A percentile compares a stretch with the other conserved stretches of the same genome.
Conservation (phyloP, 2,113 vertebrate genomes). For the Neomonachus schauinslandi region DNA sequence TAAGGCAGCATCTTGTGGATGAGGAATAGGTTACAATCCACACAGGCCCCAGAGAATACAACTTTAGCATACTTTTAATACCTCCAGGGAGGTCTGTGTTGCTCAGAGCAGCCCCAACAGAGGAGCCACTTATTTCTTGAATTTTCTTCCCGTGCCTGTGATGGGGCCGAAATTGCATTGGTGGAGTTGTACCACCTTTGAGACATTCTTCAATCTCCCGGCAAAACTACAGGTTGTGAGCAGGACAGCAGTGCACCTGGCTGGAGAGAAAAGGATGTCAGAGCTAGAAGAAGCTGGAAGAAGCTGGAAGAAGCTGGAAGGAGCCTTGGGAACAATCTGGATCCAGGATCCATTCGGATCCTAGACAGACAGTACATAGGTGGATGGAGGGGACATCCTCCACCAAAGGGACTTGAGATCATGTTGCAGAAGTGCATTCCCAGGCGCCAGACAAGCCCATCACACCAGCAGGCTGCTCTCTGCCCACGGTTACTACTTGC, state of each 20-base stretch:
- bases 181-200: background rate
- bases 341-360: background rate
- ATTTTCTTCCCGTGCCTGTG: background rate
- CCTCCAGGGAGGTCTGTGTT: background rate
- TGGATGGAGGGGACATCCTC: background rate
- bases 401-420: background rate
- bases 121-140: background rate
- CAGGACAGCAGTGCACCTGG: background rate
- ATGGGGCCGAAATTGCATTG: background rate
- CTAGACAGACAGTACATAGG: background rate
- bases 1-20: background rate
- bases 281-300: background rate
- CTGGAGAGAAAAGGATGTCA: background rate
- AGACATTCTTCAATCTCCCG: background rate
- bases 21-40: background rate
- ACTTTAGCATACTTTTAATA: background rate
- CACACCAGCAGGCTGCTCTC: background rate
- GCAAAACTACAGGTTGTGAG: background rate
- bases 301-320: background rate
- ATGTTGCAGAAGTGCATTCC: fast-evolving
- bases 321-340: background rate
- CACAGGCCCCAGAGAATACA: fast-evolving
- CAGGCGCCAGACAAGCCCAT: fast-evolving
- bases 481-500: no score
- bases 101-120: background rate